Evolutionary conservation across 2,888 invertebrate species (phyloP).

Genomic region (Pheosia gnoma): DNA sequence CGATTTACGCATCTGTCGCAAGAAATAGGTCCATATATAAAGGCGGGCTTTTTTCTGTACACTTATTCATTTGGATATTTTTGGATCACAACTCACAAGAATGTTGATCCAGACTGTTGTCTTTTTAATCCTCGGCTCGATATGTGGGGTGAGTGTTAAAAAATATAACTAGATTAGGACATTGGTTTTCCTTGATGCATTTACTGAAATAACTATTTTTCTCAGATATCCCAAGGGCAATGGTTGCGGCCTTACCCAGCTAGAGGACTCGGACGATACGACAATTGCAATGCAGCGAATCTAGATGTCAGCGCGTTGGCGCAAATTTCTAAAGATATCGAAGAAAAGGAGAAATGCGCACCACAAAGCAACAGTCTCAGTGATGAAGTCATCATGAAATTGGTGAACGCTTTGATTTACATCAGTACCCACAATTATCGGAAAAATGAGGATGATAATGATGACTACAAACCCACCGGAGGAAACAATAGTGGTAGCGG

Average conservation of each 20-base stretch:
- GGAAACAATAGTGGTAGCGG: constrained; percentile 13
- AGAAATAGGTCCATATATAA: constrained; percentile 43
- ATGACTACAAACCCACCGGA: background rate
- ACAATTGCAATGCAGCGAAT: constrained; percentile 40
- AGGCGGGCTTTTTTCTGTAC: constrained; percentile 7
- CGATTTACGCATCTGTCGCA: constrained; percentile 34
- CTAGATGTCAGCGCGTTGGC: constrained; percentile 46
- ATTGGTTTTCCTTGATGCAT: too few relatives aligned
- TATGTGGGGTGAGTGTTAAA: constrained; percentile 48
- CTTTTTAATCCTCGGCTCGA: constrained; percentile 31
- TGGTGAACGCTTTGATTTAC: constrained; percentile 65
- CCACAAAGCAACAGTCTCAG: constrained; percentile 32
- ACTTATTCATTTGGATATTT: constrained; percentile 13
- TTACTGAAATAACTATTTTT: constrained; percentile 7
- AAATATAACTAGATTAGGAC: background rate
- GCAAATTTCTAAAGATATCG: constrained; percentile 35
- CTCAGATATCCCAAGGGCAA: constrained; percentile 50
- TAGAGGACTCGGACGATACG: constrained; percentile 20
- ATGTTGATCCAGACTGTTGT: constrained; percentile 16
- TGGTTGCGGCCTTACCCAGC: constrained; percentile 22
- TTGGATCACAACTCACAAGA: constrained; percentile 5
- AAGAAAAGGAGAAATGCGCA: constrained; percentile 25
- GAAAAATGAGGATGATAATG: constrained; percentile 15
- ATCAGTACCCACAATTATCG: constrained; percentile 54
- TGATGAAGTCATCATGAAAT: constrained; percentile 64